Evolutionary conservation across 2,797 vertebrate genomes (phyloP).

Genomic region (Pangasius larnaudii): DNA sequence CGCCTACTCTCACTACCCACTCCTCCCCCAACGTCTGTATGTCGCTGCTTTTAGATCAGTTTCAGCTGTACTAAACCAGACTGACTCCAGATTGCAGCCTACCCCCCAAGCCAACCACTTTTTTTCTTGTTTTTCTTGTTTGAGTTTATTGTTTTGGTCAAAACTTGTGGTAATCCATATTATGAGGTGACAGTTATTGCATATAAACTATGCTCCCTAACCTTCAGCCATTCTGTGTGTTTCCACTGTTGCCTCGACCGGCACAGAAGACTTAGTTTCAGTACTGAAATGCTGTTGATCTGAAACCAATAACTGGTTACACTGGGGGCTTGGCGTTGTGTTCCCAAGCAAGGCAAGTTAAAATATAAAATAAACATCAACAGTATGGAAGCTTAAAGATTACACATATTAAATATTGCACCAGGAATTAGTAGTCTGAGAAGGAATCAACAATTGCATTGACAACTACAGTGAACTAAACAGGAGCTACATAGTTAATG

Average conservation of each 20-base stretch:
- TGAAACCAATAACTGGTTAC: neutral
- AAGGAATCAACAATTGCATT: neutral
- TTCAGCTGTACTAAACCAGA: neutral
- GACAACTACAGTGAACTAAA: neutral
- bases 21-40: slow-evolving; percentile 16
- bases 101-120: neutral
- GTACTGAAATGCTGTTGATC: neutral
- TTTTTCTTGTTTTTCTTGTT: neutral
- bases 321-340: neutral
- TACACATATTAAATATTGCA: neutral
- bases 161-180: neutral
- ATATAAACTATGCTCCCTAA: neutral
- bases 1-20: slow-evolving; percentile 28
- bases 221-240: neutral
- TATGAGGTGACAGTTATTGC: neutral
- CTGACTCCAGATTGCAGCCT: neutral
- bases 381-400: too few species aligned
- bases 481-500: neutral
- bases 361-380: neutral
- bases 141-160: neutral
- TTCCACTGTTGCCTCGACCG: neutral
- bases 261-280: neutral
- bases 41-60: slow-evolving; percentile 18
- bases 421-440: neutral
- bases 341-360: neutral